phyloP scores from a whole-genome alignment of 2,797 vertebrate species.

The Sandelia bainsii region DNA sequence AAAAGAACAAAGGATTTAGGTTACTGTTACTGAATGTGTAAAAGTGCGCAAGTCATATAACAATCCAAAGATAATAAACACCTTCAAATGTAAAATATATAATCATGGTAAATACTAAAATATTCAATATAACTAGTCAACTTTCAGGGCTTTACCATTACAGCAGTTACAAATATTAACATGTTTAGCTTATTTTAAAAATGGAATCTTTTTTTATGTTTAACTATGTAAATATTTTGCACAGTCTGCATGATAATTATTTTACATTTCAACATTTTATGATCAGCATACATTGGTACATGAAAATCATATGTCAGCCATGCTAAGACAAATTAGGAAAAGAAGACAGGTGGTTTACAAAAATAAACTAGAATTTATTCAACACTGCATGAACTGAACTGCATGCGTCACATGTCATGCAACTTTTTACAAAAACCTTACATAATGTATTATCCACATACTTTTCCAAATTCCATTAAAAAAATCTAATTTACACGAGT shows the following conservation, averaged over 20 bases:
- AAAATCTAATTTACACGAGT: too few relatives aligned
- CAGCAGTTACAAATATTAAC: background rate
- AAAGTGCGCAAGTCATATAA: background rate
- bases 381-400: too few relatives aligned
- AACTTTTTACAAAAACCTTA: too few relatives aligned
- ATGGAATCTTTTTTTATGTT: background rate
- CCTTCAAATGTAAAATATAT: background rate
- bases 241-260: background rate
- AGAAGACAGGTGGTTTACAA: background rate
- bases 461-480: too few relatives aligned
- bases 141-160: background rate
- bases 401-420: too few relatives aligned
- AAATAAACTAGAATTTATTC: background rate
- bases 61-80: background rate
- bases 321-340: background rate
- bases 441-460: too few relatives aligned
- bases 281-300: background rate
- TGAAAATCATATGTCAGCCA: background rate
- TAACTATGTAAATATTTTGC: background rate
- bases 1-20: slow-evolving; percentile 1
- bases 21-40: background rate
- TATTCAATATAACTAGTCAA: background rate
- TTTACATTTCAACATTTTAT: background rate
- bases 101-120: background rate
- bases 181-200: background rate